Evolutionary conservation across 2,113 vertebrate species (phyloP), one percentile per base, ranked within the genome.

Genomic region (Girardinichthys multiradiatus): DNA sequence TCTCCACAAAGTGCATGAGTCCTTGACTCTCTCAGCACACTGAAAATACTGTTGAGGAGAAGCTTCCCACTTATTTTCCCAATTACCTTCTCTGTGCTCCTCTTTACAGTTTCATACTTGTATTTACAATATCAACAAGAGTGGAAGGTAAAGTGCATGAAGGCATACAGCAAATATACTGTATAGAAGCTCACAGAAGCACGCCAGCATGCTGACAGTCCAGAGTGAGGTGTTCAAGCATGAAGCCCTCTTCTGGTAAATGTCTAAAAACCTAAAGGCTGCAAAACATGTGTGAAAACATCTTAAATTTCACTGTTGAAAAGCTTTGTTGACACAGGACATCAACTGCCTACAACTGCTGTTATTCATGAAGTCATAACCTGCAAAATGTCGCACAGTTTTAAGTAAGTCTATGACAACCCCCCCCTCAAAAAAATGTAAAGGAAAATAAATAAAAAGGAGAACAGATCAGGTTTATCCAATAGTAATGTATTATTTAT

Each of bases 321-420:
- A 28, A 58, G 59, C 14, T 64, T 28, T 63, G 33, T 35, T 57
- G 28, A 51, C 48, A 33, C 15, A 57, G 48, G 45, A 71, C 58
- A 24, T 60, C 26, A 35, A 28, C 35, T 35, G 51, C 17, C 63
- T 19, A 33, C 15, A 51, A 31, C 66, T 57, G 57, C 45, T 62
- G 35, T 70, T 62, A 72, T 26, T 13, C 29, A 72, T 58, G 15
- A 77, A 33, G 60, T n/a, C 14, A 12, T 1, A 60, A 68, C 30
- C 64, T 54, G 64, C 35, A 6, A 27, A 31, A 14, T 42, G 77
- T 74, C 24, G 37, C 64, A 73, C 48, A 14, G 17, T 33, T 26
- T 70, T 27, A 60, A 28, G 27, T 31, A 64, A 39, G 26, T 19
- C 17, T 61, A 31, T 61, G 29, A 61, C 29, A 15, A 28, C 28